Conservation (phyloP, 1,140 invertebrate genomes). For the Proales similis region DNA sequence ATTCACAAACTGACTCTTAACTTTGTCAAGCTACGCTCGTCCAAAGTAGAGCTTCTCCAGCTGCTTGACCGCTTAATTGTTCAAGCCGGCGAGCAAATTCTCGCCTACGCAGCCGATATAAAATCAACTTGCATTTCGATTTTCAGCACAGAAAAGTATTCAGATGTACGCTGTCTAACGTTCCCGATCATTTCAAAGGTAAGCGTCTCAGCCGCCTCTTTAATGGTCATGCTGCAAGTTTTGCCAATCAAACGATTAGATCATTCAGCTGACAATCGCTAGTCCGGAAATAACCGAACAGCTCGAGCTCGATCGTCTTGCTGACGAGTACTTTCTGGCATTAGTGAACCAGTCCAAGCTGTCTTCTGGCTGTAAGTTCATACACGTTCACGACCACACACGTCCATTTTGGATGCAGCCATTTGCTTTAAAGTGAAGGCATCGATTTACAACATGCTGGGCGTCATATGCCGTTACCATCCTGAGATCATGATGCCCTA, state of each 20-base stretch:
- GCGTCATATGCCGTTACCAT: constrained; percentile 47
- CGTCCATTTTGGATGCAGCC: neutral
- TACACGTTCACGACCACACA: neutral
- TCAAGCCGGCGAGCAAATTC: constrained; percentile 12
- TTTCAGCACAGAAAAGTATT: constrained; percentile 14
- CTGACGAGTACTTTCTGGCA: constrained; percentile 22
- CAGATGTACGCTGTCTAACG: constrained; percentile 14
- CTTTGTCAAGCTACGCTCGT: neutral
- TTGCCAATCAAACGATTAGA: neutral
- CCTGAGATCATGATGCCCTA: constrained; percentile 46
- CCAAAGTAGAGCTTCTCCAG: constrained; percentile 5
- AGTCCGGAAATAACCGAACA: neutral
- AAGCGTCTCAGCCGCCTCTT: neutral
- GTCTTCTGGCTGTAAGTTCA: neutral
- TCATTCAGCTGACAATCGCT: neutral
- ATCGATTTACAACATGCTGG: constrained; percentile 46
- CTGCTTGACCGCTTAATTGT: constrained; percentile 4
- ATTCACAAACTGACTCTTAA: neutral
- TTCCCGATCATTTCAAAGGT: constrained; percentile 31
- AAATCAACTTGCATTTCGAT: neutral
- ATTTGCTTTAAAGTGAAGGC: constrained; percentile 45
- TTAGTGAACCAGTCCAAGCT: constrained; percentile 31
- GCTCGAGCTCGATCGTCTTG: neutral
- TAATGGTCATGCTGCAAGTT: no score
- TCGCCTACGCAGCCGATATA: neutral